phyloP scores from a whole-genome alignment of 2,113 vertebrate genomes.

The Mobula birostris region DNA sequence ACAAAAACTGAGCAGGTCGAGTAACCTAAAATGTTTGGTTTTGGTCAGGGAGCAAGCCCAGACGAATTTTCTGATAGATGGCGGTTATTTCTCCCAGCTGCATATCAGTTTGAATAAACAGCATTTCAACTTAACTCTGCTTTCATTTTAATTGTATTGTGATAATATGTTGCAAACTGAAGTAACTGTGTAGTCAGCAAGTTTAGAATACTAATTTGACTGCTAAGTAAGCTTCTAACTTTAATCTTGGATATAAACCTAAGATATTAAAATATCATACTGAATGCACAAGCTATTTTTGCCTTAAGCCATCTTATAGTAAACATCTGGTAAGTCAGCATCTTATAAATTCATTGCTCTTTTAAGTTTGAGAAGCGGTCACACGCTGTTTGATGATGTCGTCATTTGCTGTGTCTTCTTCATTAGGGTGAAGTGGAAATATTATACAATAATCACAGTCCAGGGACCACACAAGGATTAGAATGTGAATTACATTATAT shows the following conservation, averaged over 20 bases:
- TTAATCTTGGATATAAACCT: neutral
- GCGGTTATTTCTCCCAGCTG: neutral
- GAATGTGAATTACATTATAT: neutral
- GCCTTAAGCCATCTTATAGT: neutral
- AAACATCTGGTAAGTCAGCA: neutral
- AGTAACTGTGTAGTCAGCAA: neutral
- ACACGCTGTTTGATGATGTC: neutral
- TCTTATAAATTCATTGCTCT: neutral
- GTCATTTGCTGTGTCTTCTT: neutral
- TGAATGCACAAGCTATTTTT: neutral
- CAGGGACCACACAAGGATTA: conserved; percentile 18
- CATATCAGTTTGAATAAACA: neutral
- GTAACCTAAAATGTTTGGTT: neutral
- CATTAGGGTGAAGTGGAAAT: neutral
- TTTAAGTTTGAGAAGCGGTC: neutral
- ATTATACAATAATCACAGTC: conserved; percentile 6
- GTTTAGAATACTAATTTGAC: neutral
- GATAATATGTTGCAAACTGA: neutral
- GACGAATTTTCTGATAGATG: neutral
- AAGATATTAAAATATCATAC: too few species aligned
- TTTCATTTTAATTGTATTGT: neutral
- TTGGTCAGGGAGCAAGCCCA: neutral
- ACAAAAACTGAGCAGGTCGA: neutral
- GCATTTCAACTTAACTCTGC: neutral
- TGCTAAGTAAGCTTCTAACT: neutral